Percentiles rank a stretch among this genome's conserved stretches.
These are phyloP conservation scores for Octopus sinensis DNA, from an alignment of 1,140 invertebrate species.

Conservation along the genomic window DNA sequence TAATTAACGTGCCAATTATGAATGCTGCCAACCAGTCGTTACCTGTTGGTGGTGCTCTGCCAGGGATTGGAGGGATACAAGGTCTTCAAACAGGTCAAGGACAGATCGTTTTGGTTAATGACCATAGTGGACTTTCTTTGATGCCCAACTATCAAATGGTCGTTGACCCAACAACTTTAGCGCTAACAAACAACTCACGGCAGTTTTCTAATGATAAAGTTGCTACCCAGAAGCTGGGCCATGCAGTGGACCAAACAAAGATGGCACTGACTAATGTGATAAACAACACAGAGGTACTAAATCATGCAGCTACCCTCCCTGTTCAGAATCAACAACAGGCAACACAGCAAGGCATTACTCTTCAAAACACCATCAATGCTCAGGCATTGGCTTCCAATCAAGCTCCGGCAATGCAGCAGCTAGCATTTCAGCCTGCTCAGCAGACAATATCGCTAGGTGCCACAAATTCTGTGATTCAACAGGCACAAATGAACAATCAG, in stretches of 20 bases:
- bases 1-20: slow-evolving; percentile 34
- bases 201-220: neutral
- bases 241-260: neutral
- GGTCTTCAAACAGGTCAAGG: slow-evolving; percentile 30
- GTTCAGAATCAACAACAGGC: neutral
- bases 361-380: neutral
- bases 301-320: neutral
- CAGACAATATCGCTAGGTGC: slow-evolving; percentile 1
- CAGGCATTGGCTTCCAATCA: neutral
- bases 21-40: slow-evolving; percentile 9
- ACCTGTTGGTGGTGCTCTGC: neutral
- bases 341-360: neutral
- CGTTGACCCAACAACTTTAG: slow-evolving; percentile 26
- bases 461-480: neutral
- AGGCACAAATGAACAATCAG: neutral
- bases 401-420: neutral
- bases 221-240: neutral
- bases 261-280: neutral
- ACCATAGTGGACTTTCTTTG: slow-evolving; percentile 42
- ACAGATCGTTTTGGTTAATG: slow-evolving; percentile 49
- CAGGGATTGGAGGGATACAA: slow-evolving; percentile 23
- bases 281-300: neutral
- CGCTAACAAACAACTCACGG: slow-evolving; percentile 13
- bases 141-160: slow-evolving; percentile 38
- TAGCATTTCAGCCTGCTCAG: neutral